phyloP scores from a whole-genome alignment of 2,113 vertebrate species.

The Ranitomeya imitator region DNA sequence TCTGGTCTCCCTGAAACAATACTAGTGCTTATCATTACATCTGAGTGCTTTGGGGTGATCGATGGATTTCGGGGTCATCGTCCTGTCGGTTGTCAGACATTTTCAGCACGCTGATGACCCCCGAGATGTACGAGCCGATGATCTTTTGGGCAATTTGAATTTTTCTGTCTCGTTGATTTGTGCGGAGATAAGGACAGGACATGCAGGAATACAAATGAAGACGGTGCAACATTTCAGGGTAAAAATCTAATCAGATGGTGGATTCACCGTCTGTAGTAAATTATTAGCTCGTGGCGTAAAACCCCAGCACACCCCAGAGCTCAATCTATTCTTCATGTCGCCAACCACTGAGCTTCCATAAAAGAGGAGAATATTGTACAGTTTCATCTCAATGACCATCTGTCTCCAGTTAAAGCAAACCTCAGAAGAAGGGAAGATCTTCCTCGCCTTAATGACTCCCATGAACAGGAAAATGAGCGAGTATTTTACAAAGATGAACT shows the following conservation, averaged over 20 bases:
- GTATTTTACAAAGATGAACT: conserved; percentile 48
- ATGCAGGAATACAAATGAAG: conserved; percentile 5
- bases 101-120: not conserved
- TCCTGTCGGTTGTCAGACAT: not conserved
- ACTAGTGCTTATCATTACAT: not conserved
- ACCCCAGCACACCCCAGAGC: conserved; percentile 48
- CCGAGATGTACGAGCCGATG: not conserved
- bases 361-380: conserved; percentile 4
- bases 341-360: not conserved
- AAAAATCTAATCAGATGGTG: not conserved
- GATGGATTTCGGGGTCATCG: not conserved
- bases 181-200: not conserved
- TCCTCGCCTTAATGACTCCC: conserved; percentile 41
- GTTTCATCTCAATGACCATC: conserved; percentile 47
- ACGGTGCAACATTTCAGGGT: not conserved
- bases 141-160: not conserved
- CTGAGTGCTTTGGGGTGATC: not conserved
- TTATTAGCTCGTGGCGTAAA: conserved; percentile 56
- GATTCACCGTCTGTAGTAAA: conserved; percentile 24
- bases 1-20: not conserved
- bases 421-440: conserved; percentile 7
- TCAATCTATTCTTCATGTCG: conserved; percentile 45
- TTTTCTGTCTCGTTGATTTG: not conserved
- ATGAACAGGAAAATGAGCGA: conserved; percentile 27
- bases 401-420: conserved; percentile 43